Base-by-base conservation (phyloP, 1,140 invertebrate species). In the Neotoxoptera formosana region DNA sequence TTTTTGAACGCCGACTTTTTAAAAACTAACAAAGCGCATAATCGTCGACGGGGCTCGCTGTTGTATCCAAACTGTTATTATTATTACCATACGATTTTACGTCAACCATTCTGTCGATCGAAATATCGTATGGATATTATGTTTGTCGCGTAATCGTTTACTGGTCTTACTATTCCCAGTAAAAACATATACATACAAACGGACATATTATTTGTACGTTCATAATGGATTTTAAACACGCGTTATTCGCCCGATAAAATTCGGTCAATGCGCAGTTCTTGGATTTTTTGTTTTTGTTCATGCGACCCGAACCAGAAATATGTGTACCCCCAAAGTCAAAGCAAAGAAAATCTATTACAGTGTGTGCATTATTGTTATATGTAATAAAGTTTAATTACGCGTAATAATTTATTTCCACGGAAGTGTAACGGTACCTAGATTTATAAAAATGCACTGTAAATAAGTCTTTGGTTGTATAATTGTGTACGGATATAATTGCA, bases 331-430 rank as follows among this genome's bases (percentile, higher is more conserved):
- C 11, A 2, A 17, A n/a, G 30, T 76, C 41, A 45, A 2, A 48
- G 41, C 45, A 45, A 47, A 87, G 84, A 48, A 87, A 87, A 48
- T 47, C 45, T 45, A 30, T 47, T 76, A n/a, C 9, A 11, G 83
- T 25, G 14, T 84, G 41, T 84, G 83, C 21, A 11, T n/a, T 45
- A 45, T n/a, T 53, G 21, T 53, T 6, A 23, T 53, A 53, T 17
- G 30, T n/a, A 20, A 21, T 51, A 88, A 88, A 51, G 48, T 51
- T 88, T 88, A 88, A 88, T 88, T 51, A 48, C 86, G 48, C 86
- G 47, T 51, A 20, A 51, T 51, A 20, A 88, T 88, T 48, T 34
- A 48, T 88, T 88, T 51, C 30, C 20, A 21, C 20, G 14, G 7
- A 34, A 48, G 47, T 36, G 30, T 47, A 86, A 45, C 20, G 21